Percentiles rank a stretch among this genome's conserved stretches.
Evolutionary conservation across 2,888 invertebrate species (phyloP).

Genomic region (Rhaphigaster nebulosa): DNA sequence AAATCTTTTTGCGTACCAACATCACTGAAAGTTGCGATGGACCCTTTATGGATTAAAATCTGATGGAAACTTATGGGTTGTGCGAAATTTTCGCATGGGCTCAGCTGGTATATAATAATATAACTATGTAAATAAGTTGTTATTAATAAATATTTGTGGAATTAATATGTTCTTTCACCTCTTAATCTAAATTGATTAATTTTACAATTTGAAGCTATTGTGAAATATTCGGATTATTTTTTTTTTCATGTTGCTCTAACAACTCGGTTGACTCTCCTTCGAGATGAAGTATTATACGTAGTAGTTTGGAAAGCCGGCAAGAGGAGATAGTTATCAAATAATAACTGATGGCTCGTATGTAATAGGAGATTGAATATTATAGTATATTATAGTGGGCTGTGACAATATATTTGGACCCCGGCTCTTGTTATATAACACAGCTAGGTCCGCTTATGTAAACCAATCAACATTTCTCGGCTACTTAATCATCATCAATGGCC

Average conservation of each 20-base stretch:
- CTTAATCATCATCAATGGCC: constrained; percentile 6
- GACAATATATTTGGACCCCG: background rate
- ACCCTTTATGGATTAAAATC: no score
- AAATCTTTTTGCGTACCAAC: no score
- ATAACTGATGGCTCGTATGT: background rate
- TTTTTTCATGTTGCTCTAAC: background rate
- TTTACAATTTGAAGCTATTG: no score
- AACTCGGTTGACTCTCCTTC: background rate
- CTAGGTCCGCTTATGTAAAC: constrained; percentile 1
- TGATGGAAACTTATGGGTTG: no score
- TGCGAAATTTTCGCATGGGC: no score
- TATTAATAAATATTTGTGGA: no score
- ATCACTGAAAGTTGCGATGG: no score
- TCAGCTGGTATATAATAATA: no score
- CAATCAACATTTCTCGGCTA: constrained; percentile 28
- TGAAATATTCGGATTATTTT: background rate
- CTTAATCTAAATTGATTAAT: no score
- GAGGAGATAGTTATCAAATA: constrained; percentile 20
- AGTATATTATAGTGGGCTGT: background rate
- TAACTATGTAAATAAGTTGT: no score
- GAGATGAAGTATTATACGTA: background rate
- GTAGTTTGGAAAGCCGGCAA: background rate
- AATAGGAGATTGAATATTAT: background rate
- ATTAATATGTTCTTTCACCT: no score
- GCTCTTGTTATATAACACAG: background rate